Conservation (phyloP, 2,113 vertebrate genomes). For the Cyprinodon tularosa region DNA sequence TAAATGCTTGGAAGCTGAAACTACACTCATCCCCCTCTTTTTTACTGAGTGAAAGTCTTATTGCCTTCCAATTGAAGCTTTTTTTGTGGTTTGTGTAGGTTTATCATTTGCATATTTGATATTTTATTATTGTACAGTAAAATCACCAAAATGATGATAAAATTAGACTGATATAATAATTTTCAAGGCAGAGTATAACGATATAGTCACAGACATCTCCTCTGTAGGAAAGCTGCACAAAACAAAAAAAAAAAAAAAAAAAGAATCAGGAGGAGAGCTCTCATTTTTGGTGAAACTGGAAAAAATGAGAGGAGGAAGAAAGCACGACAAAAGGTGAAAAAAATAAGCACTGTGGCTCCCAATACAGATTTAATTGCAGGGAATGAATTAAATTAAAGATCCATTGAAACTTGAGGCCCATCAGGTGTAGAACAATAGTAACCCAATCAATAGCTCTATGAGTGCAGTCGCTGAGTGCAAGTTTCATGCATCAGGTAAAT, state of each 20-base stretch:
- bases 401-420: not conserved
- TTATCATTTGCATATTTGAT: not conserved
- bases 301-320: not conserved
- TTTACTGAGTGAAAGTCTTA: too few species aligned
- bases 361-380: not conserved
- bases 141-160: not conserved
- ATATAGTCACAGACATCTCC: not conserved
- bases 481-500: not conserved
- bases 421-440: not conserved
- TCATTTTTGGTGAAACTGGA: not conserved
- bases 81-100: too few species aligned
- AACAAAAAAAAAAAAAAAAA: not conserved
- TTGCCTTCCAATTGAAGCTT: too few species aligned
- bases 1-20: too few species aligned
- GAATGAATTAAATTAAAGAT: slow-evolving; percentile 6
- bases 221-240: not conserved
- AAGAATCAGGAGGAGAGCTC: not conserved
- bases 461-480: not conserved
- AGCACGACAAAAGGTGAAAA: not conserved
- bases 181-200: not conserved
- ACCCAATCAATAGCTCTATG: not conserved
- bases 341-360: slow-evolving; percentile 1
- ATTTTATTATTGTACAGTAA: not conserved
- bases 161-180: not conserved
- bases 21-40: too few species aligned